phyloP scores from a whole-genome alignment of 2,888 invertebrate genomes.

The Disparrhopalites patrizii region DNA sequence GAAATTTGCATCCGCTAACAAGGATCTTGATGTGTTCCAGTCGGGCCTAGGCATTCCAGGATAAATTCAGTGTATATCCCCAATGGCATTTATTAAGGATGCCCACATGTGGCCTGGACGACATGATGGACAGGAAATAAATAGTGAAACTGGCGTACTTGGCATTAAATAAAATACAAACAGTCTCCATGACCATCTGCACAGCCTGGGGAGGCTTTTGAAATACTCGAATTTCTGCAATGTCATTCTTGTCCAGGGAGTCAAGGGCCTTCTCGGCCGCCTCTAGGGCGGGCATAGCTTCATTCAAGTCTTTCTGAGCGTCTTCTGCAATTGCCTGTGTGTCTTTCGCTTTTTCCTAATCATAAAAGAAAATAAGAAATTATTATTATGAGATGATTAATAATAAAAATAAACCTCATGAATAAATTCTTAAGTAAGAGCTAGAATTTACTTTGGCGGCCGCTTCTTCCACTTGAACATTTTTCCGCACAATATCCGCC shows the following conservation, averaged over 20 bases:
- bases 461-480: conserved; percentile 78
- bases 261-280: conserved; percentile 79
- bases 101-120: too few relatives aligned
- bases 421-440: too few relatives aligned
- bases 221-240: conserved; percentile 83
- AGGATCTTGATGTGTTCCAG: conserved; percentile 76
- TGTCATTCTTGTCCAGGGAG: conserved; percentile 81
- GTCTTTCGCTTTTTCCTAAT: conserved; percentile 71
- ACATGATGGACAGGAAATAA: too few relatives aligned
- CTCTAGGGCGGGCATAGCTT: conserved; percentile 80
- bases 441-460: conserved; percentile 64
- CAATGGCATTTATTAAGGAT: neutral
- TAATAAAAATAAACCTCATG: too few relatives aligned
- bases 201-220: conserved; percentile 83
- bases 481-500: conserved; percentile 73
- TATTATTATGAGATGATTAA: neutral
- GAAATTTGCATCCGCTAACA: conserved; percentile 79
- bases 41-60: conserved; percentile 78
- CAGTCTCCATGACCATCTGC: conserved; percentile 85
- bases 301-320: conserved; percentile 74
- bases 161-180: conserved; percentile 73
- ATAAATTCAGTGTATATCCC: conserved; percentile 1
- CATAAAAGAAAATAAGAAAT: neutral
- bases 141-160: conserved; percentile 59
- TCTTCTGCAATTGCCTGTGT: conserved; percentile 80